Conservation (phyloP, 2,888 invertebrate species). For the Catocala nupta region DNA sequence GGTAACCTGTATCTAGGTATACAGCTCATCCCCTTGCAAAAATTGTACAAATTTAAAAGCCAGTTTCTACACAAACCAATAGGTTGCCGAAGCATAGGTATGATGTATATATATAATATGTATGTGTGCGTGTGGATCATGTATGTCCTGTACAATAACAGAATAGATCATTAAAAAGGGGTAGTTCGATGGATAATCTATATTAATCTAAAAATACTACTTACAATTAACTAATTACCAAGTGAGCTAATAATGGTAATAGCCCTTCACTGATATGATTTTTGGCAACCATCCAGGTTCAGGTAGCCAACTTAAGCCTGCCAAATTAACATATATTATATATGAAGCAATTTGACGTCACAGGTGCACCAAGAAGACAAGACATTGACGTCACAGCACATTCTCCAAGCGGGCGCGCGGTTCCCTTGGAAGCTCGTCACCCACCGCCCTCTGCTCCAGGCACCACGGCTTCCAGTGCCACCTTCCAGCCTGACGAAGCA, state of each 20-base stretch:
- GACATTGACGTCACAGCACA: slow-evolving; percentile 97
- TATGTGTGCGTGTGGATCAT: no score
- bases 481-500: slow-evolving; percentile 98
- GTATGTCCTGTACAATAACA: no score
- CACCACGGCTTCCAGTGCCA: slow-evolving; percentile 94
- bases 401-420: slow-evolving; percentile 94
- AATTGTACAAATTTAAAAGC: no score
- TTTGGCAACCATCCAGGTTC: slow-evolving; percentile 19
- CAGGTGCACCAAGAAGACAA: slow-evolving; percentile 92
- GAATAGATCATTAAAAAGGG: no score
- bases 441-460: slow-evolving; percentile 95
- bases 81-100: no score
- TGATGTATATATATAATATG: no score
- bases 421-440: slow-evolving; percentile 81
- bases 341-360: slow-evolving; percentile 5
- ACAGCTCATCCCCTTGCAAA: no score
- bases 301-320: slow-evolving; percentile 9
- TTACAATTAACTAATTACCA: not conserved
- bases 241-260: slow-evolving; percentile 16
- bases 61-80: no score
- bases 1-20: no score
- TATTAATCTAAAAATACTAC: no score
- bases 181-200: no score
- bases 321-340: slow-evolving; percentile 14
- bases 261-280: slow-evolving; percentile 8